phyloP scores from a whole-genome alignment of 2,113 vertebrate species.

The Lucifuga dentata region DNA sequence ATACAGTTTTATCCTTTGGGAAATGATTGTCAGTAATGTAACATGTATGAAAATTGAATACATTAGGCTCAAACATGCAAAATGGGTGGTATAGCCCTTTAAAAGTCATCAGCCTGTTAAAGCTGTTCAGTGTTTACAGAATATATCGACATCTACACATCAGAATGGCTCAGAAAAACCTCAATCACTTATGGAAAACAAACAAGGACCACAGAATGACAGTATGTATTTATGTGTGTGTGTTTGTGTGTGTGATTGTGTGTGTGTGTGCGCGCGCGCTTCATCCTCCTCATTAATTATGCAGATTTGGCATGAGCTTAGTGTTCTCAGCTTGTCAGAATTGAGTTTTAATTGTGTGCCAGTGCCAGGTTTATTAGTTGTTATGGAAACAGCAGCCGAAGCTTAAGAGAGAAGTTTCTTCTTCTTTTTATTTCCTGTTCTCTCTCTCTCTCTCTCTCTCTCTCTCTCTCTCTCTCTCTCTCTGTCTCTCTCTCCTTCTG shows the following conservation, averaged over 20 bases:
- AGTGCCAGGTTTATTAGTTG: conserved; percentile 46
- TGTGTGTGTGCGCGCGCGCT: conserved; percentile 15
- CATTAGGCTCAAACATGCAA: too few species aligned
- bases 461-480: background rate
- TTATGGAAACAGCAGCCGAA: conserved; percentile 54
- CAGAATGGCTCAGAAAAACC: too few species aligned
- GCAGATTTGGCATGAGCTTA: conserved; percentile 48
- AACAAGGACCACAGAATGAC: too few species aligned
- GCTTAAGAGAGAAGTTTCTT: conserved; percentile 27
- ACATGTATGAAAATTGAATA: too few species aligned
- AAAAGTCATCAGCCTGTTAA: too few species aligned
- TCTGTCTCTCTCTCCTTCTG: too few species aligned
- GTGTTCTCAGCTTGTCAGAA: conserved; percentile 26
- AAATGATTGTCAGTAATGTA: too few species aligned
- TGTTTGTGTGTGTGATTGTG: conserved; percentile 21
- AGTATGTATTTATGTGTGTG: conserved; percentile 11
- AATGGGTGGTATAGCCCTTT: too few species aligned
- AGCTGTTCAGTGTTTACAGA: too few species aligned
- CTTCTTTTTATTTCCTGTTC: background rate
- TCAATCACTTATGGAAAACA: too few species aligned
- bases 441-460: background rate
- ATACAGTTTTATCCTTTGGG: too few species aligned
- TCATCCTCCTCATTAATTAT: conserved; percentile 31
- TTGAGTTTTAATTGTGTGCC: conserved; percentile 42
- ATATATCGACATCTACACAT: too few species aligned